A percentile compares a stretch with the other conserved stretches of the same genome.
Evolutionary conservation across 2,113 vertebrate species (phyloP).

Genomic region (Malurus cyaneus): DNA sequence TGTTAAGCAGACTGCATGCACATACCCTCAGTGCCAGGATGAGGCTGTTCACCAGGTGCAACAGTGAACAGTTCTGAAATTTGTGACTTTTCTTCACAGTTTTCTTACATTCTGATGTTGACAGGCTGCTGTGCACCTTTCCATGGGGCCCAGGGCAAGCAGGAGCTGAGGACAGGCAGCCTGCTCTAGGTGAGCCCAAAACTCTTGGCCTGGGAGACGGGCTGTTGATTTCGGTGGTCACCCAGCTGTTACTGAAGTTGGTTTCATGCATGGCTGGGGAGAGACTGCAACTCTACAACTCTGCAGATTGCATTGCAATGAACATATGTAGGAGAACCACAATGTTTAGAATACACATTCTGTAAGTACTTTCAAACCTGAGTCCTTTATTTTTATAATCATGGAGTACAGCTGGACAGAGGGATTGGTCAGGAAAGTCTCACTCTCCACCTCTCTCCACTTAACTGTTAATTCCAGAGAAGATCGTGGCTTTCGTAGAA

Average conservation of each 20-base stretch:
- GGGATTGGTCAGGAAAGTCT: not conserved
- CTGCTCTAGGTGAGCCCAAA: not conserved
- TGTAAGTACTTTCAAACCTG: not conserved
- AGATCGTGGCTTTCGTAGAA: not conserved
- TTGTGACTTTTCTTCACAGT: not conserved
- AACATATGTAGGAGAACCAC: not conserved
- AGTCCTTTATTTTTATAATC: not conserved
- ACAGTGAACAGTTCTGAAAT: not conserved
- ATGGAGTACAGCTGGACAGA: not conserved
- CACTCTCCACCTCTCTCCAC: not conserved
- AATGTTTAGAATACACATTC: accelerated
- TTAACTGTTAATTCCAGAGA: not conserved
- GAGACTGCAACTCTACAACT: not conserved
- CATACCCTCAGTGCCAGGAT: not conserved
- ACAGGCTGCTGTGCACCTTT: not conserved
- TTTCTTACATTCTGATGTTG: not conserved
- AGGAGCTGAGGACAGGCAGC: not conserved
- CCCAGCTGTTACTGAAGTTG: not conserved
- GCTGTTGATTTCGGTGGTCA: not conserved
- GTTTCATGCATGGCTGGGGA: accelerated
- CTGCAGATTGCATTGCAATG: not conserved
- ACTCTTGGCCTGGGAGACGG: not conserved
- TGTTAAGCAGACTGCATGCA: not conserved
- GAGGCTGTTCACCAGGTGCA: not conserved
- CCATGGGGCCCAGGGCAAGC: not conserved